Evolutionary conservation across 2,888 invertebrate species (phyloP).

Genomic region (Cactoblastis cactorum): DNA sequence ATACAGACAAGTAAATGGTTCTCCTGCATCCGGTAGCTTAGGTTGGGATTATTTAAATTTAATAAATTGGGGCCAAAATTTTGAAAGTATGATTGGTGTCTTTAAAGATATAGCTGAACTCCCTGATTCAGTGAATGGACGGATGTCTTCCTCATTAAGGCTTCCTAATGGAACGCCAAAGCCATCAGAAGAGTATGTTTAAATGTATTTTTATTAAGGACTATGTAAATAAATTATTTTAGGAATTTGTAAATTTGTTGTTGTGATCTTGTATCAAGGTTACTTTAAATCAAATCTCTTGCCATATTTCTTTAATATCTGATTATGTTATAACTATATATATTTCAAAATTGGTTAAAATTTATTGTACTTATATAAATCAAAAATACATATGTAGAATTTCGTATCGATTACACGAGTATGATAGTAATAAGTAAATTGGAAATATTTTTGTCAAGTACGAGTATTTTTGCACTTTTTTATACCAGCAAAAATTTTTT

Average conservation of each 20-base stretch:
- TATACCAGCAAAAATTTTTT: no score
- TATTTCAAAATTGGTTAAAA: no score
- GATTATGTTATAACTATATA: no score
- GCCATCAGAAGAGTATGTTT: conserved; percentile 95
- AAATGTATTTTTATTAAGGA: conserved; percentile 29
- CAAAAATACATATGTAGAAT: no score
- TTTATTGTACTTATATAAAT: no score
- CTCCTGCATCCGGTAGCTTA: conserved; percentile 87
- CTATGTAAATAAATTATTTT: conserved; percentile 34
- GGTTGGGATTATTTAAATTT: conserved; percentile 96
- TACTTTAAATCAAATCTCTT: conserved; percentile 59
- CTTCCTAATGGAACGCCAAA: conserved; percentile 89
- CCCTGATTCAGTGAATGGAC: conserved; percentile 88
- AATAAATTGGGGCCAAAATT: conserved; percentile 97
- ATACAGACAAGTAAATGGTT: conserved; percentile 89
- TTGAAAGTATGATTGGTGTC: conserved; percentile 96
- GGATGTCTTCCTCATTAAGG: conserved; percentile 86
- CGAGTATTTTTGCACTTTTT: no score
- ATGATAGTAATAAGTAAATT: no score
- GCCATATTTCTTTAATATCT: conserved; percentile 47
- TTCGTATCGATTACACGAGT: no score
- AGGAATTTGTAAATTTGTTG: conserved; percentile 54
- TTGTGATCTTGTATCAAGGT: conserved; percentile 77
- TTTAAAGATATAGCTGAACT: conserved; percentile 97
- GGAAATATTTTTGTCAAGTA: no score